Conservation (phyloP, 2,888 invertebrate species). For the Vandiemenella viatica region DNA sequence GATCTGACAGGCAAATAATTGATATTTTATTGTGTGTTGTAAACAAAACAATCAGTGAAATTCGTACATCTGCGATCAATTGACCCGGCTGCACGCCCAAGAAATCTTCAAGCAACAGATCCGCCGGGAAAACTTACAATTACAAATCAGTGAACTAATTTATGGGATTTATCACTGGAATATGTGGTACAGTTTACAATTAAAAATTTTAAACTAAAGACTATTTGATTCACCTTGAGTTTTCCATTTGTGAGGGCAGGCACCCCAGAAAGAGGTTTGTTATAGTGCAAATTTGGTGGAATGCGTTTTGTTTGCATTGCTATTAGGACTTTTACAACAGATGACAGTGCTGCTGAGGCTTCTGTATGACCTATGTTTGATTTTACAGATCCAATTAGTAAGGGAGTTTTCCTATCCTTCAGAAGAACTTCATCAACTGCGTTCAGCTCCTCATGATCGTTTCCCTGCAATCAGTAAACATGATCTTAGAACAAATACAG, state of each 20-base stretch:
- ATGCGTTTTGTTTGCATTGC: conserved; percentile 21
- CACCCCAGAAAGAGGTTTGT: conserved; percentile 18
- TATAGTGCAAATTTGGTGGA: conserved; percentile 21
- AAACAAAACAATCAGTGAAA: no score
- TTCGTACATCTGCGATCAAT: no score
- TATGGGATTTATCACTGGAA: no score
- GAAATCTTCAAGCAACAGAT: no score
- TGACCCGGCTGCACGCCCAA: no score
- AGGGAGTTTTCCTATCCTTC: conserved; percentile 32
- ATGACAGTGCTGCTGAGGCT: conserved; percentile 30
- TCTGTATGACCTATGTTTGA: conserved; percentile 46
- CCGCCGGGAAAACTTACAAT: no score
- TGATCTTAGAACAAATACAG: no score
- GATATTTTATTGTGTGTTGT: no score
- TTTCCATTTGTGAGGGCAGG: conserved; percentile 18
- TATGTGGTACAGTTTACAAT: no score
- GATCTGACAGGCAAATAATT: background rate
- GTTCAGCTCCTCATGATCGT: conserved; percentile 40
- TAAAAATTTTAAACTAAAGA: no score
- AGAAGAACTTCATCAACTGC: conserved; percentile 34
- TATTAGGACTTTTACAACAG: conserved; percentile 30
- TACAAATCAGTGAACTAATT: no score
- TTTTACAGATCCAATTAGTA: conserved; percentile 43
- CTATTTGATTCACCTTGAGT: conserved; percentile 21
- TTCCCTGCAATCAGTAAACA: conserved; percentile 14